Base-by-base conservation (phyloP, 2,113 vertebrate species). In the Oreocharis arfaki region DNA sequence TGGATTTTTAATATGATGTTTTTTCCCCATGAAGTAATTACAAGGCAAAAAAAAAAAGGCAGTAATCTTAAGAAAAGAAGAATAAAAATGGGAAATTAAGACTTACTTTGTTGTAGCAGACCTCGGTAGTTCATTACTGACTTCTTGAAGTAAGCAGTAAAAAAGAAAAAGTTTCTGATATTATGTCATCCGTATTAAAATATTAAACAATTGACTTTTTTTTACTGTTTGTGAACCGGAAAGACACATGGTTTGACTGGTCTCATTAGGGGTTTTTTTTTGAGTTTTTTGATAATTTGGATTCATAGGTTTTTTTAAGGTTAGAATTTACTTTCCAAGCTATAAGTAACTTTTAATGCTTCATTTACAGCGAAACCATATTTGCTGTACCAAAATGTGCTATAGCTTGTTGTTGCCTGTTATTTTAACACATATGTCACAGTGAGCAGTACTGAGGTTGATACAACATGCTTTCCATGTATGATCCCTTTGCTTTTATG, bases 261-360 rank as follows among this genome's bases (percentile, higher is more conserved):
- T 10, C 27, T 20, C 39, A 9, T 33, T 28, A 53, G 6, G 9
- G 42, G 5, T 1, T 10, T 27, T n/a, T 33, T 39, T 39, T 39
- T 6, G 3, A 4, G 1, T 4, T 12, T 47, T 71, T 78, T 23
- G 6, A 26, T 46, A 15, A 6, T 21, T 55, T 3, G 1, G 6
- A 7, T 63, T 55, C 4, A 10, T 35, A 11, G 8, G 0, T 1
- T 41, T 68, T 68, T 57, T 75, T 20, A 84, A 55, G 8, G 7
- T 46, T 13, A 33, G 3, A 11, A 41, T 39, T 50, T 42, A 49
- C 9, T 55, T 59, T 28, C 9, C 10, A 42, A 32, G 3, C 3
- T 15, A 6, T 11, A 57, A 47, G 11, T 9, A 42, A 10, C 17
- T 64, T 59, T 71, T 67, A 11, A 71, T 52, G 3, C 3, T 63